A percentile compares a stretch with the other conserved stretches of the same genome.
These are phyloP conservation scores for Carlito syrichta DNA, from an alignment of 2,113 vertebrate genomes.

Conservation along the genomic window DNA sequence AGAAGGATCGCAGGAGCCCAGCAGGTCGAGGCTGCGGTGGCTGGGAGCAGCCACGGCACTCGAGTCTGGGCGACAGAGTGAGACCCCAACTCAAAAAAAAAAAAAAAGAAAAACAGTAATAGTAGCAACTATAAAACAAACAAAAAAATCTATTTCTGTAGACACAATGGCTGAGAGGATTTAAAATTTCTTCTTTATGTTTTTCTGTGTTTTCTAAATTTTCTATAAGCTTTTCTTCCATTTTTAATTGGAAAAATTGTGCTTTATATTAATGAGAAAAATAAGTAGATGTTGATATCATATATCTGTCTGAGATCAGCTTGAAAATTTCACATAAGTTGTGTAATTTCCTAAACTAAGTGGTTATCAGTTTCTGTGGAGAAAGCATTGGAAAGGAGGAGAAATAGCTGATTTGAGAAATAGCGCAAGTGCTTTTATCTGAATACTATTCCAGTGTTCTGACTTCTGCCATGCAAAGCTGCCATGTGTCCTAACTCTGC, in stretches of 20 bases:
- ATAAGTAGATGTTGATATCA: not conserved
- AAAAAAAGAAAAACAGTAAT: too few species aligned
- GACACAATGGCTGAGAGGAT: not conserved
- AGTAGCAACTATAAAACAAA: too few species aligned
- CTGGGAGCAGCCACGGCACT: too few species aligned
- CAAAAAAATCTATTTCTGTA: not conserved
- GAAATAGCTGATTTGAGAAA: not conserved
- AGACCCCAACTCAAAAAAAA: too few species aligned
- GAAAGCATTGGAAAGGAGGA: not conserved
- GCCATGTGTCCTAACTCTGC: too few species aligned
- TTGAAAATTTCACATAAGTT: slow-evolving; percentile 28
- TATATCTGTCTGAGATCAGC: not conserved
- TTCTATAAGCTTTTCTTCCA: not conserved
- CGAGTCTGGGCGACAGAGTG: too few species aligned
- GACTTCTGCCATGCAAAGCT: not conserved
- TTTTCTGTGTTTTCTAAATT: not conserved
- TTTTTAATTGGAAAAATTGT: not conserved
- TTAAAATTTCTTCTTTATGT: not conserved
- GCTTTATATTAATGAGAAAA: not conserved
- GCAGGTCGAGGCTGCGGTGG: too few species aligned
- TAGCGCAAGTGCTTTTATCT: not conserved
- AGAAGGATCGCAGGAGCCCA: too few species aligned
- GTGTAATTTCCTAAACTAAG: not conserved
- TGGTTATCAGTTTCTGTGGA: not conserved
- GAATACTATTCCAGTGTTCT: not conserved